These are phyloP conservation scores for Acanthosepion esculentum DNA, from an alignment of 2,888 invertebrate genomes.

Conservation along the genomic window DNA sequence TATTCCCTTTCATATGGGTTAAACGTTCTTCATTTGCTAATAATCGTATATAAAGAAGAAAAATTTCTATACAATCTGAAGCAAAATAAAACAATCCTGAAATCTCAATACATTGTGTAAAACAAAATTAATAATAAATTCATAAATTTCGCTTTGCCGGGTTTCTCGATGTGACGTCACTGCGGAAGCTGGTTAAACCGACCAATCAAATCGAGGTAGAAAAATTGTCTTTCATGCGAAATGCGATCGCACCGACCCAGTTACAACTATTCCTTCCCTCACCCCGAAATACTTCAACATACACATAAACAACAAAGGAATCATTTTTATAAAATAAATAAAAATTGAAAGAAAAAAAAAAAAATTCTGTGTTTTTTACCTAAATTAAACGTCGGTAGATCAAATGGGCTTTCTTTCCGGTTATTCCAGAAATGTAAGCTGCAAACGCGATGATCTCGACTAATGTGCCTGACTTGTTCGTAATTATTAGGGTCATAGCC, in stretches of 20 bases:
- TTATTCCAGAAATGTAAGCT: slow-evolving; percentile 42
- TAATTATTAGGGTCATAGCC: slow-evolving; percentile 44
- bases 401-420: slow-evolving; percentile 39
- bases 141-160: neutral
- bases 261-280: neutral
- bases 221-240: neutral
- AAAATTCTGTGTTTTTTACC: neutral
- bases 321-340: neutral
- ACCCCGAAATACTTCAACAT: neutral
- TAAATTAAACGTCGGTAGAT: slow-evolving; percentile 41
- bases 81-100: neutral
- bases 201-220: slow-evolving; percentile 46
- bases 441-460: slow-evolving; percentile 41
- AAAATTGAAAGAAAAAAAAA: neutral
- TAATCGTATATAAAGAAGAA: no score
- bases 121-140: neutral
- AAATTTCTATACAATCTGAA: neutral
- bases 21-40: no score
- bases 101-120: neutral
- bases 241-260: neutral
- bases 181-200: neutral
- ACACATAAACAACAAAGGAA: neutral
- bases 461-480: slow-evolving; percentile 15
- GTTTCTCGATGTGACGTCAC: slow-evolving; percentile 17
- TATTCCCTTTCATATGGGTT: no score